Conservation (phyloP, 2,797 vertebrate species). For the Acipenser transmontanus region DNA sequence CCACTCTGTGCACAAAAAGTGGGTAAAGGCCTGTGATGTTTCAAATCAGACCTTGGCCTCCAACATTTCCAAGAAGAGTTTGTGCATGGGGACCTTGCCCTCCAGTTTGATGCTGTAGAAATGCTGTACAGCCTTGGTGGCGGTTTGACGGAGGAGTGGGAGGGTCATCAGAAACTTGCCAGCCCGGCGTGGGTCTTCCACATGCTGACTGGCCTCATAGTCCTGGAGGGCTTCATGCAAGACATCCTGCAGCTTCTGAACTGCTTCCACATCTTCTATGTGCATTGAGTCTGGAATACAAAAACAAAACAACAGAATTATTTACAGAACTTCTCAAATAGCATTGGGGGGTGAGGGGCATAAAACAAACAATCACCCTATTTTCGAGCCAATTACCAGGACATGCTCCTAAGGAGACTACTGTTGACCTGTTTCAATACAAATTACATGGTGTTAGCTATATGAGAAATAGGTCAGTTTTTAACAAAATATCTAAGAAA, state of each 20-base stretch:
- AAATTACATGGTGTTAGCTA: no score
- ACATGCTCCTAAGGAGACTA: no score
- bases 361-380: no score
- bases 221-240: slow-evolving; percentile 97
- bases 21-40: slow-evolving; percentile 37
- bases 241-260: slow-evolving; percentile 97
- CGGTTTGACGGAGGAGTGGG: slow-evolving; percentile 92
- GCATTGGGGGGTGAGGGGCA: no score
- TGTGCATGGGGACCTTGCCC: slow-evolving; percentile 99
- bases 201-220: slow-evolving; percentile 89
- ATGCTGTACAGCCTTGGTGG: slow-evolving; percentile 97
- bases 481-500: no score
- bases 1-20: slow-evolving; percentile 36
- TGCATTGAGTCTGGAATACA: slow-evolving; percentile 88
- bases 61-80: slow-evolving; percentile 99
- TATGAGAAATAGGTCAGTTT: no score
- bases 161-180: slow-evolving; percentile 98
- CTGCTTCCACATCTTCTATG: slow-evolving; percentile 96
- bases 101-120: slow-evolving; percentile 99
- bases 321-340: no score
- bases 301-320: slow-evolving; percentile 4
- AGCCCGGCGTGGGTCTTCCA: slow-evolving; percentile 89
- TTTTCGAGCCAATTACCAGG: no score
- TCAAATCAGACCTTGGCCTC: slow-evolving; percentile 95
- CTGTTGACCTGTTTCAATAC: no score